phyloP scores from a whole-genome alignment of 2,888 invertebrate genomes.

The Meiosimyza platycephala region DNA sequence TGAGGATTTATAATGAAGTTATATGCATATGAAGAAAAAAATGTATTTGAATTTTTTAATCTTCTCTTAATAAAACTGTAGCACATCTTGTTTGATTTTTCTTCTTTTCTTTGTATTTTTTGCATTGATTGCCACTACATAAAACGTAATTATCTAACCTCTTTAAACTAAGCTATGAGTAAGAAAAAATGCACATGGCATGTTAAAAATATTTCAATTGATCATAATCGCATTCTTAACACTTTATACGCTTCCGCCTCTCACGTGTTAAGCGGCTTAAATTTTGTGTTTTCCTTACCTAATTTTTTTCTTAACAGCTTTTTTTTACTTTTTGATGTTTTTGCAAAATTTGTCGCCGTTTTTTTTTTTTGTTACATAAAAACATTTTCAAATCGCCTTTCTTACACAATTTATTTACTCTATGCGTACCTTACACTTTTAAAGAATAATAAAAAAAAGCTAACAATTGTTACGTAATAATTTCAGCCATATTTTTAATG shows the following conservation, averaged over 20 bases:
- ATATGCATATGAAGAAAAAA: too few relatives aligned
- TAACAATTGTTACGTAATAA: slow-evolving; percentile 12
- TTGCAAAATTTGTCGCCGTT: neutral
- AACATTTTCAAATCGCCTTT: neutral
- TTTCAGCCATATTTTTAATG: slow-evolving; percentile 19
- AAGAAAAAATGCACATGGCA: too few relatives aligned
- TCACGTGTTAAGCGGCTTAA: slow-evolving; percentile 27
- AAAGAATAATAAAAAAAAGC: slow-evolving; percentile 5
- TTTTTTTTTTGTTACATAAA: neutral
- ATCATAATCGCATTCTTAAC: too few relatives aligned
- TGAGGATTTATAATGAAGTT: neutral
- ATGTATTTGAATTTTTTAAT: too few relatives aligned
- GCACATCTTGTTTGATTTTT: too few relatives aligned
- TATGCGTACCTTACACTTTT: neutral
- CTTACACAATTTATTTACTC: neutral
- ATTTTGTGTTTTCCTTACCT: slow-evolving; percentile 11
- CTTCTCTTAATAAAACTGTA: too few relatives aligned
- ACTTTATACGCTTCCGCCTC: too few relatives aligned
- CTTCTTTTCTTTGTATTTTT: too few relatives aligned
- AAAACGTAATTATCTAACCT: too few relatives aligned
- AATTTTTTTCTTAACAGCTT: neutral
- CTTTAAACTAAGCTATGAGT: too few relatives aligned
- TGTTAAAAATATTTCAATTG: too few relatives aligned
- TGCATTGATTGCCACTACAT: too few relatives aligned
- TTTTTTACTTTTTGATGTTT: neutral